Base-by-base conservation (phyloP, 2,888 invertebrate genomes). In the Dioctria linearis region DNA sequence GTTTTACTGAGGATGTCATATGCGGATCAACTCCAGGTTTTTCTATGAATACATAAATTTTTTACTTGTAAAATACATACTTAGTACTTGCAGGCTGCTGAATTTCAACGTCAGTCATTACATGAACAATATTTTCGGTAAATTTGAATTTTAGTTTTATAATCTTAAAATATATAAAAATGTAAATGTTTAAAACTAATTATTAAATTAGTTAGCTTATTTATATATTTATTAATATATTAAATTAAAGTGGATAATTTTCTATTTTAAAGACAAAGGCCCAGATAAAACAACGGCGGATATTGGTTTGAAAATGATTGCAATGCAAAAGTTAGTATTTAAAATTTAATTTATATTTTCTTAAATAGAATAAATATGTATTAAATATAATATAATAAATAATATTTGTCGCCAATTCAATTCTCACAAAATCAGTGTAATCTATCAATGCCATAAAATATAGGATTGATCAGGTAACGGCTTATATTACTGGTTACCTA, bases 11-110 rank as follows among this genome's bases (percentile, higher is more conserved):
- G 89, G 78, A 89, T 89, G 89, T 88, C 88, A 76, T 89, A 89
- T 85, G 89, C 89, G 84, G 89, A 89, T 87, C 89, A 89, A 84
- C 85, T 89, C 86, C 89, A 89, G 88, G 89, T 89, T 87, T 87
- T 84, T 87, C 87, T 85, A 85, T 85, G 85, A 85, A 84, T 82
- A 80, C 80, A 54, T 86, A 59, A 73, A 86, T 84, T 84, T 84
- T 84, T 85, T 85, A 84, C 86, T 85, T 87, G 85, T 73, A 76
- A 78, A 80, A 87, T 88, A 87, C 86, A 86, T 85, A 86, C 86
- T 87, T 86, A 88, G 89, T 88, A 88, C 88, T 89, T 89, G 85
- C 88, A 89, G 89, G 89, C 89, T 82, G 90, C 90, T 84, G 89
- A 89, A 85, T 89, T 88, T 83, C 89, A 89, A 84, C 87, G 89